A percentile compares a stretch with the other conserved stretches of the same genome.
Evolutionary conservation across 2,797 vertebrate genomes (phyloP).

Genomic region (Sphenopsis melanotis): DNA sequence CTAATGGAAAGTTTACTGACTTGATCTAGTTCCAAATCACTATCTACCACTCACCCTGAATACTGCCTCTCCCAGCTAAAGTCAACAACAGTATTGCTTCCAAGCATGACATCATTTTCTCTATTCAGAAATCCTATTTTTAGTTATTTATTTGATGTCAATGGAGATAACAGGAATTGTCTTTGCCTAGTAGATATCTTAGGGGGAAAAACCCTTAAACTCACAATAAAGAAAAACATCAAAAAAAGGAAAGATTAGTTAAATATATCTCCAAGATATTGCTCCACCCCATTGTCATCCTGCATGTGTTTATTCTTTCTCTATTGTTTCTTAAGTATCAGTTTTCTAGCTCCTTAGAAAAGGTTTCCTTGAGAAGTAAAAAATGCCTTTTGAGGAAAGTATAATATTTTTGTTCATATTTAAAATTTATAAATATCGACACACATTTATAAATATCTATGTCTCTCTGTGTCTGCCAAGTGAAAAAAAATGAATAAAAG

Average conservation of each 20-base stretch:
- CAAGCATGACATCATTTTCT: background rate
- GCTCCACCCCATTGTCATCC: background rate
- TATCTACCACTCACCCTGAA: background rate
- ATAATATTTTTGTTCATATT: background rate
- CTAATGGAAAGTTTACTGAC: background rate
- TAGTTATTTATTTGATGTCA: background rate
- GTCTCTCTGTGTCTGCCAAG: background rate
- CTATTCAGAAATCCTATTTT: background rate
- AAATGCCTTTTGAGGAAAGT: background rate
- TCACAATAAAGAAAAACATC: background rate
- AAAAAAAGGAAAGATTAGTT: background rate
- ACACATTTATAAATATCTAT: background rate
- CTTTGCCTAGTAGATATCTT: background rate
- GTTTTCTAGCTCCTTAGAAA: background rate
- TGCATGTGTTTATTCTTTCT: background rate
- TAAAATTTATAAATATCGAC: background rate
- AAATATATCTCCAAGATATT: background rate
- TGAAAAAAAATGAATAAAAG: background rate
- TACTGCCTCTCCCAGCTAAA: background rate
- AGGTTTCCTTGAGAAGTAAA: background rate
- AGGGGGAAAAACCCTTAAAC: fast-evolving
- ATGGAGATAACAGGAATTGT: background rate
- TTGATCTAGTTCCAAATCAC: background rate
- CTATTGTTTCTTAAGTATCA: conserved; percentile 10
- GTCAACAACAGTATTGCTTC: background rate